phyloP scores from a whole-genome alignment of 2,888 invertebrate species.

The Corbicula japonica region DNA sequence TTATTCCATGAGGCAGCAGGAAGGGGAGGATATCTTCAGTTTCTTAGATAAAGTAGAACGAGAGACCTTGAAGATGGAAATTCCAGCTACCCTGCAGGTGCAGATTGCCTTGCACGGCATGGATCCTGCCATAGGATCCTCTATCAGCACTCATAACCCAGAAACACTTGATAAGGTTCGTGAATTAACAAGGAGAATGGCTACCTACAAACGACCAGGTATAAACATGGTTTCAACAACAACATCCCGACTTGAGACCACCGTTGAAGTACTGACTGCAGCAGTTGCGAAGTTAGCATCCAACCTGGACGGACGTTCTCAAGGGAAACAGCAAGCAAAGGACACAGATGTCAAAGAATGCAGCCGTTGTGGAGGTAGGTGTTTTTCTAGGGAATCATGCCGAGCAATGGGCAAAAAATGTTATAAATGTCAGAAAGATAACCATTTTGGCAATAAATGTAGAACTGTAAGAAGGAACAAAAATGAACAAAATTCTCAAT shows the following conservation, averaged over 20 bases:
- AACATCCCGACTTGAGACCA: not conserved
- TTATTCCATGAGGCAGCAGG: slow-evolving; percentile 5
- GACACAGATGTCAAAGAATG: not conserved
- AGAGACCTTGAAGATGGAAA: no score
- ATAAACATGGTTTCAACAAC: not conserved
- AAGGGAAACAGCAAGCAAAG: not conserved
- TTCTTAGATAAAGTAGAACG: no score
- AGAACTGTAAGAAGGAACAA: no score
- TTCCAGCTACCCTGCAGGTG: not conserved
- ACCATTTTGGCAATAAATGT: slow-evolving; percentile 7
- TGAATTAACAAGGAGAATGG: slow-evolving; percentile 1
- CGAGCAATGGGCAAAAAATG: slow-evolving; percentile 9
- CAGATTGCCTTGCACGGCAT: slow-evolving; percentile 27
- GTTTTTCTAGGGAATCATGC: slow-evolving; percentile 11
- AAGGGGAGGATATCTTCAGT: not conserved
- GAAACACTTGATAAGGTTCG: slow-evolving; percentile 16
- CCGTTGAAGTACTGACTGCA: slow-evolving; percentile 26
- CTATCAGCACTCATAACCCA: slow-evolving; percentile 25
- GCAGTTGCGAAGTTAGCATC: slow-evolving; percentile 22
- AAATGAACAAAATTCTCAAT: no score
- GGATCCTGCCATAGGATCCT: slow-evolving; percentile 8
- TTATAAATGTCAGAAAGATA: not conserved
- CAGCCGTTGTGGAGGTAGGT: slow-evolving; percentile 35
- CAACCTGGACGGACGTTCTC: not conserved
- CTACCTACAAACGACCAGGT: not conserved